Conservation (phyloP, 2,888 invertebrate genomes). For the Pyrrhosoma nymphula region DNA sequence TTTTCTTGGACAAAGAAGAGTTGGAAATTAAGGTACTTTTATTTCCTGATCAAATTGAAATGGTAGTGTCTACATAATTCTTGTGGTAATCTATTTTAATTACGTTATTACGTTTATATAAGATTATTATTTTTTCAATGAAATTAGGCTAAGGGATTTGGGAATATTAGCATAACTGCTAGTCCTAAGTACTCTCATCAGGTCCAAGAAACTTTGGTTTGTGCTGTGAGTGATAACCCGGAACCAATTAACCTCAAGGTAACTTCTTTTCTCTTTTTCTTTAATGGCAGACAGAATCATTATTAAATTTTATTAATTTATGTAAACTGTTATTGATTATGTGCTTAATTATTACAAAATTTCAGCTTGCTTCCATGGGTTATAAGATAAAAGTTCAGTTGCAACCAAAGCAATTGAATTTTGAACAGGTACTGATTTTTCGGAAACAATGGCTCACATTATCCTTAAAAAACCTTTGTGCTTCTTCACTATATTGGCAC, state of each 20-base stretch:
- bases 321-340: no score
- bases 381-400: constrained; percentile 20
- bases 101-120: not conserved
- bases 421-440: constrained; percentile 26
- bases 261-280: not conserved
- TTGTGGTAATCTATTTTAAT: not conserved
- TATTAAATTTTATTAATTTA: no score
- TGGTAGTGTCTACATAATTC: not conserved
- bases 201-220: not conserved
- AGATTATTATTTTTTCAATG: not conserved
- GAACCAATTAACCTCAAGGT: not conserved
- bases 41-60: no score
- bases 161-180: not conserved
- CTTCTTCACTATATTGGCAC: not conserved
- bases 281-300: no score
- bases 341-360: not conserved
- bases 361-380: not conserved
- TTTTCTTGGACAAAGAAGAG: not conserved
- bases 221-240: not conserved
- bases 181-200: not conserved
- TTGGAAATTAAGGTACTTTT: constrained; percentile 31
- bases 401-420: constrained; percentile 25
- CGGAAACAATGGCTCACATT: not conserved
- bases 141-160: not conserved
- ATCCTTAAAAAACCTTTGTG: constrained; percentile 19